These are phyloP conservation scores for Hippocampus abdominalis DNA, from an alignment of 2,113 vertebrate genomes.

Conservation along the genomic window DNA sequence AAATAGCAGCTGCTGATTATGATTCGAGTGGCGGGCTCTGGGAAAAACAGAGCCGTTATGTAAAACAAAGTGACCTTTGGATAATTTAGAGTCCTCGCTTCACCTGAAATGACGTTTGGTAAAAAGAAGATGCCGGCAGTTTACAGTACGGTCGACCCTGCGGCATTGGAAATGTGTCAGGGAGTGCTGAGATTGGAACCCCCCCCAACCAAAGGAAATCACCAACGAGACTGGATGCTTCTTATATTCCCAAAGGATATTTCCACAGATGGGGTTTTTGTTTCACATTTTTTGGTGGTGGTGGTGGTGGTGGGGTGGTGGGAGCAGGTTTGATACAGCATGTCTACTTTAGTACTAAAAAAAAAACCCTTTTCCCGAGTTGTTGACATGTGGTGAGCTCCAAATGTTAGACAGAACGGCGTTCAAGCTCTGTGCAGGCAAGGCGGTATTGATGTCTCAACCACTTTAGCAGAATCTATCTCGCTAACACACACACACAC, in stretches of 20 bases:
- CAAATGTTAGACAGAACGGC: conserved; percentile 41
- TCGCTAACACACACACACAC: conserved; percentile 23
- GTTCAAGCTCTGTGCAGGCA: conserved; percentile 39
- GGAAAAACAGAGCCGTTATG: background rate
- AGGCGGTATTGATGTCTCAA: conserved; percentile 63
- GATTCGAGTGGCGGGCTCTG: background rate
- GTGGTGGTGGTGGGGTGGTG: background rate
- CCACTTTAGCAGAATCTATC: conserved; percentile 54
- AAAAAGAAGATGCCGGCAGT: background rate
- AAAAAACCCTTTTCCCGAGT: conserved; percentile 5
- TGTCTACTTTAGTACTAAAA: background rate
- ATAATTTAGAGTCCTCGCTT: background rate
- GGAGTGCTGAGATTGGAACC: too few relatives aligned
- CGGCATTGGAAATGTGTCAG: too few relatives aligned
- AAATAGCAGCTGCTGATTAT: conserved; percentile 4
- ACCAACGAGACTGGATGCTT: background rate
- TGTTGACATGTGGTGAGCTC: conserved; percentile 33
- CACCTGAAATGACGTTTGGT: background rate
- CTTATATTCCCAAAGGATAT: conserved; percentile 23
- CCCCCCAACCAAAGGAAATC: too few relatives aligned
- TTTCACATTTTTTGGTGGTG: background rate
- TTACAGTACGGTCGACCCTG: too few relatives aligned
- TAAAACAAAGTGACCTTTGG: background rate
- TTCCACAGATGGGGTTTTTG: conserved; percentile 35
- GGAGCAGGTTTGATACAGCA: background rate